phyloP scores from a whole-genome alignment of 1,140 invertebrate species.

The Drosophila kikkawai region DNA sequence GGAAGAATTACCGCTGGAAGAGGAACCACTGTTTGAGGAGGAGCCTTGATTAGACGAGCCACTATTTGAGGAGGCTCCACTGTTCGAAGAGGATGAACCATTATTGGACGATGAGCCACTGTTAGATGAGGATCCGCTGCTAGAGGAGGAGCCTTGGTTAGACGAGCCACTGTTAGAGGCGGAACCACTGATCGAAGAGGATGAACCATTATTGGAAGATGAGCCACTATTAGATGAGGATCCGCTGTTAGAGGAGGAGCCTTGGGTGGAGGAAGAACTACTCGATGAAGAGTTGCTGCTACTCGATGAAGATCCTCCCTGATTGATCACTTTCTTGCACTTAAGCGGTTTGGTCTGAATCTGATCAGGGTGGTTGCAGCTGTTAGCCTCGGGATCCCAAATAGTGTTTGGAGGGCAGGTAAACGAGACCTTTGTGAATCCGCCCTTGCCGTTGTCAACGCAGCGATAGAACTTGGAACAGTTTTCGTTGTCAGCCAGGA shows the following conservation, averaged over 20 bases:
- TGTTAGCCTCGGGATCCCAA: slow-evolving; percentile 87
- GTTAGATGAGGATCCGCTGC: neutral
- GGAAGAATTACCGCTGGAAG: slow-evolving; percentile 6
- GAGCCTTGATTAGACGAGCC: slow-evolving; percentile 13
- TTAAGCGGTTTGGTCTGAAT: slow-evolving; percentile 84
- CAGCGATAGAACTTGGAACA: slow-evolving; percentile 90
- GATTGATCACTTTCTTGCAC: slow-evolving; percentile 67
- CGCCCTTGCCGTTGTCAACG: slow-evolving; percentile 87
- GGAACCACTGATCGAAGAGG: slow-evolving; percentile 16
- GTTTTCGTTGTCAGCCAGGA: slow-evolving; percentile 87
- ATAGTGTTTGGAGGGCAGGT: slow-evolving; percentile 88
- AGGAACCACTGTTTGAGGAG: slow-evolving; percentile 14
- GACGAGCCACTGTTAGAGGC: slow-evolving; percentile 17
- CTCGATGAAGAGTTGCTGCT: slow-evolving; percentile 55
- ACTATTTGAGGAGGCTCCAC: slow-evolving; percentile 17
- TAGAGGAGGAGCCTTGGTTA: slow-evolving; percentile 5
- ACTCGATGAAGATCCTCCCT: slow-evolving; percentile 32
- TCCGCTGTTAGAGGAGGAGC: slow-evolving; percentile 19
- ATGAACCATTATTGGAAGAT: slow-evolving; percentile 3
- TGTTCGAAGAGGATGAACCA: slow-evolving; percentile 53
- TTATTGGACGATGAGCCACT: slow-evolving; percentile 28
- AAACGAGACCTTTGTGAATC: slow-evolving; percentile 88
- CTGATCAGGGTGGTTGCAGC: slow-evolving; percentile 87
- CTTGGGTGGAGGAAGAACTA: slow-evolving; percentile 31
- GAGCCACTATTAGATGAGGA: slow-evolving; percentile 5